Percentiles rank a stretch among this genome's conserved stretches.
These are phyloP conservation scores for Manis pentadactyla DNA, from an alignment of 2,797 vertebrate species.

Conservation along the genomic window DNA sequence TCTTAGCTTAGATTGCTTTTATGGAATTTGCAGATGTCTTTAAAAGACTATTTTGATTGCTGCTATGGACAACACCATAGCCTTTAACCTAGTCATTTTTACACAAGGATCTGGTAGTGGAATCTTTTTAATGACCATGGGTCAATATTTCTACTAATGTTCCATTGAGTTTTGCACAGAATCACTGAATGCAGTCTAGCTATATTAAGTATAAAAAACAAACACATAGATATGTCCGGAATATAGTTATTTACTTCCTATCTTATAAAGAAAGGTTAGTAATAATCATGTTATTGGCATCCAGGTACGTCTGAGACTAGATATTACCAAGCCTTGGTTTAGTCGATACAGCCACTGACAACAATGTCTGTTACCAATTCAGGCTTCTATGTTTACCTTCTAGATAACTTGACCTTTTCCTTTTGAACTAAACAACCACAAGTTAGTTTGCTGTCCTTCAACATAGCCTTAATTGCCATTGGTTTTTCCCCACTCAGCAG, in stretches of 20 bases:
- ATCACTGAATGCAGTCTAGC: conserved; percentile 38
- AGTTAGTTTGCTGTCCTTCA: conserved; percentile 46
- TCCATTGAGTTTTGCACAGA: conserved; percentile 85
- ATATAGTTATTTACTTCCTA: neutral
- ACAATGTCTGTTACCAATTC: neutral
- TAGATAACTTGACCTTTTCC: conserved; percentile 42
- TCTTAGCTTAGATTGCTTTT: conserved; percentile 41
- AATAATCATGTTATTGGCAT: conserved; percentile 1
- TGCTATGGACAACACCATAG: conserved; percentile 59
- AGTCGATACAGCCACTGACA: neutral
- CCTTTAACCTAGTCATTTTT: conserved; percentile 87
- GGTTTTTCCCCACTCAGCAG: conserved; percentile 48
- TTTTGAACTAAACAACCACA: conserved; percentile 36
- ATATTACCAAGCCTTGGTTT: conserved; percentile 23
- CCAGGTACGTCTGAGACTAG: neutral
- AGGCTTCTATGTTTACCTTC: neutral
- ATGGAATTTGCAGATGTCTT: conserved; percentile 59
- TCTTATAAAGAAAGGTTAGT: conserved; percentile 42
- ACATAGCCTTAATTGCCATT: neutral
- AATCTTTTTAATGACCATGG: conserved; percentile 84
- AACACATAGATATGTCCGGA: neutral
- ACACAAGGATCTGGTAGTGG: conserved; percentile 87
- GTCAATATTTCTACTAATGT: conserved; percentile 72
- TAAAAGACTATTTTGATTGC: conserved; percentile 38
- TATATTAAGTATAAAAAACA: conserved; percentile 29